phyloP scores from a whole-genome alignment of 2,113 vertebrate species.

The Oryctolagus cuniculus region DNA sequence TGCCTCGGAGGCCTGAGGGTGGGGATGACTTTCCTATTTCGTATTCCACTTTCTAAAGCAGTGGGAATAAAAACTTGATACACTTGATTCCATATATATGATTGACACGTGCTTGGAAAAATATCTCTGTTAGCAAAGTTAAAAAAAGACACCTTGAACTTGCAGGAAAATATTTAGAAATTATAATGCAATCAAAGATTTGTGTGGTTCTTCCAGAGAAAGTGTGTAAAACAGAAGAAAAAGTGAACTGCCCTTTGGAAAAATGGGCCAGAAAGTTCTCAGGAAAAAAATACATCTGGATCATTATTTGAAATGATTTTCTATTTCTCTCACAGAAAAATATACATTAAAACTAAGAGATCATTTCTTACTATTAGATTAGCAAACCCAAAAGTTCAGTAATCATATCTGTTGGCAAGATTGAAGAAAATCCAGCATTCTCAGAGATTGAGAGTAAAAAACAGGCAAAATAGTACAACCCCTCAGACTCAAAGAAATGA shows the following conservation, averaged over 20 bases:
- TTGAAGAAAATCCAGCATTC: neutral
- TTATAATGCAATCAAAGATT: neutral
- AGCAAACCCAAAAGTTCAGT: neutral
- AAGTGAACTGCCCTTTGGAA: neutral
- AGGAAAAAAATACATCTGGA: neutral
- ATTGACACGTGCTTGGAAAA: neutral
- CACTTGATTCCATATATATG: neutral
- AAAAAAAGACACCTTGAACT: neutral
- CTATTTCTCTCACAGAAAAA: neutral
- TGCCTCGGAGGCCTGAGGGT: neutral
- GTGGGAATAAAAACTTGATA: neutral
- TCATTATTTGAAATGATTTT: neutral
- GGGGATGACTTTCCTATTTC: neutral
- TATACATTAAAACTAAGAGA: neutral
- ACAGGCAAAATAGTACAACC: neutral
- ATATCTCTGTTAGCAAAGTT: neutral
- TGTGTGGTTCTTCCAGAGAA: neutral
- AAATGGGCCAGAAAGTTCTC: neutral
- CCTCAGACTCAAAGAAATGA: neutral
- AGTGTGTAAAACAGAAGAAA: neutral
- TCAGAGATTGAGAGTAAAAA: neutral
- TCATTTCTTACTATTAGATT: neutral
- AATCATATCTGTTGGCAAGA: neutral
- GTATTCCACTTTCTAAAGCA: neutral
- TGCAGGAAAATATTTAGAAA: neutral